Evolutionary conservation across 2,797 vertebrate species (phyloP).

Genomic region (Aldrovandia affinis): DNA sequence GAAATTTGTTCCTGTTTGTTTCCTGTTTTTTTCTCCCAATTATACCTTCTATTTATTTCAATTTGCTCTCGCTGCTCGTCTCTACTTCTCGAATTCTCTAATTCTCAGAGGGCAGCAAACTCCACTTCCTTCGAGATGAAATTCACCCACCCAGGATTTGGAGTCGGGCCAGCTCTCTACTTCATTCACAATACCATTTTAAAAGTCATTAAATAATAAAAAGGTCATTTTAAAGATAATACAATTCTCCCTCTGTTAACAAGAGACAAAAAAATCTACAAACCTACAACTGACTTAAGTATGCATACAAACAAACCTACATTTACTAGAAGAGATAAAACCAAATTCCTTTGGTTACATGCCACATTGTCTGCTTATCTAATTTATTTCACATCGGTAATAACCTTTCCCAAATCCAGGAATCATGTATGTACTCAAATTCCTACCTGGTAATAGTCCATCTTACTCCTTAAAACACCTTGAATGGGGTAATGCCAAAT

Average conservation of each 20-base stretch:
- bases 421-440: neutral
- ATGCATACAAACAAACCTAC: neutral
- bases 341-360: neutral
- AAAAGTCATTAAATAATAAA: neutral
- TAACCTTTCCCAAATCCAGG: neutral
- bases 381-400: neutral
- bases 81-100: neutral
- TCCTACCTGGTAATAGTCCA: constrained; percentile 4
- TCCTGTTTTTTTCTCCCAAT: too few species aligned
- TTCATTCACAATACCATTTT: neutral
- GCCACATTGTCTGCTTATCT: neutral
- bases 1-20: too few species aligned
- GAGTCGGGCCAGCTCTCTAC: neutral
- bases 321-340: neutral
- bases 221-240: too few species aligned
- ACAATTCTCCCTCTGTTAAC: neutral
- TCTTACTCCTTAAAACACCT: neutral
- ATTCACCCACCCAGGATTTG: too few species aligned
- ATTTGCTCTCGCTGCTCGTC: too few species aligned
- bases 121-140: too few species aligned
- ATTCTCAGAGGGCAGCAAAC: too few species aligned
- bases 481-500: neutral
- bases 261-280: neutral
- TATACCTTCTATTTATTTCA: too few species aligned
- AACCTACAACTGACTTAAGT: neutral